Evolutionary conservation across 2,797 vertebrate species (phyloP).

Genomic region (Heterohyrax brucei): DNA sequence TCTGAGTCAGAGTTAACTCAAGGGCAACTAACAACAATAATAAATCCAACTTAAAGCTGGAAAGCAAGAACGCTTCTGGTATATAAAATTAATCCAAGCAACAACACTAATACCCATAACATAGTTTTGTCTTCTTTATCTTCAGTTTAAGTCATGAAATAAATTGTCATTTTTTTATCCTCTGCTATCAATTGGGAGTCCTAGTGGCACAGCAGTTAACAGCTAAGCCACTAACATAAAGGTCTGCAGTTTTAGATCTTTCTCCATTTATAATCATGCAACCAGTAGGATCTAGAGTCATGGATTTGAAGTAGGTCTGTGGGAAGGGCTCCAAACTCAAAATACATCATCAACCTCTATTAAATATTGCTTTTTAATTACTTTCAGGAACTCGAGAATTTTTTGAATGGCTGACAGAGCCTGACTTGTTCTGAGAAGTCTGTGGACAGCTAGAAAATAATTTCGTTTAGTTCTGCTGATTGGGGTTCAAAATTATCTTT

Average conservation of each 20-base stretch:
- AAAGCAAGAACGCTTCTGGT: background rate
- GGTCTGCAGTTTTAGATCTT: background rate
- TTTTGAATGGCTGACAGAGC: background rate
- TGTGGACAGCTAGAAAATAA: background rate
- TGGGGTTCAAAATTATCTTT: background rate
- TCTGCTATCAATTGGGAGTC: too few species aligned
- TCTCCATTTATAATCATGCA: background rate
- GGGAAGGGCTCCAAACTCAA: background rate
- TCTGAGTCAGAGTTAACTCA: too few species aligned
- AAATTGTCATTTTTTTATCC: background rate
- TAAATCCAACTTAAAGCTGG: background rate
- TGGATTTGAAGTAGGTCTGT: background rate
- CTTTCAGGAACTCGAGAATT: background rate
- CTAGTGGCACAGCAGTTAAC: too few species aligned
- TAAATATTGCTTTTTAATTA: slow-evolving; percentile 57
- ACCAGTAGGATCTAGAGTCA: background rate
- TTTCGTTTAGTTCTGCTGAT: background rate
- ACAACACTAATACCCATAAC: background rate
- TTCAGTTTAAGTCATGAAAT: slow-evolving; percentile 14
- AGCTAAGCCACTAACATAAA: too few species aligned
- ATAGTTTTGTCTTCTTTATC: background rate
- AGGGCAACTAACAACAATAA: too few species aligned
- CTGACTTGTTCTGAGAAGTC: background rate
- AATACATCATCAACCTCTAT: background rate
- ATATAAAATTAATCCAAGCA: background rate